A percentile compares a stretch with the other conserved stretches of the same genome.
Evolutionary conservation across 2,888 invertebrate genomes (phyloP).

Genomic region (Ryuthela nishihirai): DNA sequence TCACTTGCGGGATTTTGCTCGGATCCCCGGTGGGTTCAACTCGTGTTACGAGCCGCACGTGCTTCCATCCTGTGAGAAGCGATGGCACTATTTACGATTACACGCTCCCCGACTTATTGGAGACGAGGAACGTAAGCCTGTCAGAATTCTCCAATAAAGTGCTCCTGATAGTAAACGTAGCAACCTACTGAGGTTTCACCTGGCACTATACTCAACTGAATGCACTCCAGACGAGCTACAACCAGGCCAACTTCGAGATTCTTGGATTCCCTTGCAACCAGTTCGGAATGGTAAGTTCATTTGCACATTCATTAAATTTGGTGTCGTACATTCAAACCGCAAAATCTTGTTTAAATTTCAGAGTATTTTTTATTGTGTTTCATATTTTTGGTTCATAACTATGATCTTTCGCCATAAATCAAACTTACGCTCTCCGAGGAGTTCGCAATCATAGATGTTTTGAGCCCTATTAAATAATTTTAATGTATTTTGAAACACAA

Average conservation of each 20-base stretch:
- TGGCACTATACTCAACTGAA: constrained; percentile 54
- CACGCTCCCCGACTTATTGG: constrained; percentile 19
- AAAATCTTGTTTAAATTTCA: too few species aligned
- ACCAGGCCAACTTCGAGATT: constrained; percentile 48
- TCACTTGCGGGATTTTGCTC: constrained; percentile 2
- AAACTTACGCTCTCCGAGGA: too few species aligned
- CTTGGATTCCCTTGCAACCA: constrained; percentile 55
- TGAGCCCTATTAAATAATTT: too few species aligned
- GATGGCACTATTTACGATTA: constrained; percentile 22
- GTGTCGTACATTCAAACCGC: too few species aligned
- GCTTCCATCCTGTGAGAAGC: constrained; percentile 6
- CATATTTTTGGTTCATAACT: too few species aligned
- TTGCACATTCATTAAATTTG: too few species aligned
- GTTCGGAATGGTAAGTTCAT: constrained; percentile 50
- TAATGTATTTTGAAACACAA: too few species aligned
- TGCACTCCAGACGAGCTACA: constrained; percentile 52
- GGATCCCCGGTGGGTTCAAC: not conserved
- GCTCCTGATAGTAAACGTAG: constrained; percentile 54
- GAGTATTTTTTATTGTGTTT: too few species aligned
- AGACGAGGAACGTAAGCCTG: constrained; percentile 29
- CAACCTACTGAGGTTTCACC: constrained; percentile 55
- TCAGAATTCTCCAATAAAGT: constrained; percentile 43
- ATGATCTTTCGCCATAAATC: too few species aligned
- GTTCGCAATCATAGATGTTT: too few species aligned
- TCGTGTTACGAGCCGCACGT: constrained; percentile 7